Conservation (phyloP, 2,113 vertebrate genomes). For the Corydoras sp. region DNA sequence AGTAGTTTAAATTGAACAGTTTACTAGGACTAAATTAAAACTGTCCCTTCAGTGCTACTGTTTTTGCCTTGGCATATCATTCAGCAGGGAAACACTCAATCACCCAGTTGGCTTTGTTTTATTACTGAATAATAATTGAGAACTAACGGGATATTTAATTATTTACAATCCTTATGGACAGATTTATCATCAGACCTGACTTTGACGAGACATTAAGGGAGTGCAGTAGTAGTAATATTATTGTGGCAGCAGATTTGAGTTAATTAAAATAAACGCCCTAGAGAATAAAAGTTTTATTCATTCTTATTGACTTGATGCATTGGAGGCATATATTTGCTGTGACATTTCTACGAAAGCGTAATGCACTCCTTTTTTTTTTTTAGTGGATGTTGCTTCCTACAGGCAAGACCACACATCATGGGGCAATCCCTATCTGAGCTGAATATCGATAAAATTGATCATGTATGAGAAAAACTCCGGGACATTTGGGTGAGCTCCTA, state of each 20-base stretch:
- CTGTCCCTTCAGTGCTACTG: slow-evolving; percentile 48
- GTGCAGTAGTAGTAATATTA: slow-evolving; percentile 17
- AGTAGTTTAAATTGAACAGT: slow-evolving; percentile 56
- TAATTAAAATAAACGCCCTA: slow-evolving; percentile 32
- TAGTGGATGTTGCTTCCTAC: background rate
- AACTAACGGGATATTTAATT: slow-evolving; percentile 30
- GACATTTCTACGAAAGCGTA: background rate
- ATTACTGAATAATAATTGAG: slow-evolving; percentile 48
- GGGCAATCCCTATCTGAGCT: slow-evolving; percentile 7
- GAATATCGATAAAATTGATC: slow-evolving; percentile 32
- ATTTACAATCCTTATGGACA: slow-evolving; percentile 25
- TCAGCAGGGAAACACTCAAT: slow-evolving; percentile 39
- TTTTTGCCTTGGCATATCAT: slow-evolving; percentile 43
- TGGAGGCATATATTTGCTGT: background rate
- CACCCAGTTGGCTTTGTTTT: slow-evolving; percentile 42
- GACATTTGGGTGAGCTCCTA: slow-evolving; percentile 6
- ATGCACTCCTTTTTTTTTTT: background rate
- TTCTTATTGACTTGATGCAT: slow-evolving; percentile 26
- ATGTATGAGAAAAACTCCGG: slow-evolving; percentile 22
- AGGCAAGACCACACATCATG: slow-evolving; percentile 1
- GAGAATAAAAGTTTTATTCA: slow-evolving; percentile 9
- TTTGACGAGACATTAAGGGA: slow-evolving; percentile 1
- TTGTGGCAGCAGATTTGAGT: slow-evolving; percentile 19
- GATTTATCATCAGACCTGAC: slow-evolving; percentile 6
- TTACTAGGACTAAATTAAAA: slow-evolving; percentile 31